phyloP scores from a whole-genome alignment of 2,113 vertebrate genomes.

The Rafetus swinhoei region DNA sequence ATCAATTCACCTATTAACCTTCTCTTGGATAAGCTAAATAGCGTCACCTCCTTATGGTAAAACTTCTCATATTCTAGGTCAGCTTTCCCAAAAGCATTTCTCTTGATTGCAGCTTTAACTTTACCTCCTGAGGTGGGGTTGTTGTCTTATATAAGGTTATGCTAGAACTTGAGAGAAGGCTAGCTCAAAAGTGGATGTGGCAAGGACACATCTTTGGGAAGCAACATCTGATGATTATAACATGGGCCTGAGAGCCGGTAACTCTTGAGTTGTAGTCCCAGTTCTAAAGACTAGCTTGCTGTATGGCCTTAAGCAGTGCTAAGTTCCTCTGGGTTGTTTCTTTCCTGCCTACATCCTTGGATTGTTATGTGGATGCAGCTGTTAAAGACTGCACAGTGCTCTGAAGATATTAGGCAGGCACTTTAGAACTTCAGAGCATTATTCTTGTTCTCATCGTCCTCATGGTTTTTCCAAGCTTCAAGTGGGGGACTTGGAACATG shows the following conservation, averaged over 20 bases:
- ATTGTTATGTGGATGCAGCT: not conserved
- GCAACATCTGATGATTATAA: not conserved
- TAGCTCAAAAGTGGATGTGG: not conserved
- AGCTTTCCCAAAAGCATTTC: not conserved
- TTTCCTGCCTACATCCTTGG: not conserved
- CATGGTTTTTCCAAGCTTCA: not conserved
- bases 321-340: not conserved
- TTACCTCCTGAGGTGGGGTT: not conserved
- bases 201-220: not conserved
- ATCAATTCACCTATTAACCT: not conserved
- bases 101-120: not conserved
- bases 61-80: not conserved
- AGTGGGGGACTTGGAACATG: not conserved
- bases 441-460: not conserved
- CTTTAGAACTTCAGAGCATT: conserved; percentile 9
- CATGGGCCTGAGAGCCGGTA: not conserved
- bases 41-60: not conserved
- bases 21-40: not conserved
- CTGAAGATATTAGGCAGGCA: not conserved
- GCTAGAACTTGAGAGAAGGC: not conserved
- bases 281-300: not conserved
- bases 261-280: not conserved
- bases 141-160: not conserved
- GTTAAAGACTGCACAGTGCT: not conserved
- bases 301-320: not conserved